Evolutionary conservation across 2,888 invertebrate species (phyloP).

Genomic region (Ceriagrion tenellum): DNA sequence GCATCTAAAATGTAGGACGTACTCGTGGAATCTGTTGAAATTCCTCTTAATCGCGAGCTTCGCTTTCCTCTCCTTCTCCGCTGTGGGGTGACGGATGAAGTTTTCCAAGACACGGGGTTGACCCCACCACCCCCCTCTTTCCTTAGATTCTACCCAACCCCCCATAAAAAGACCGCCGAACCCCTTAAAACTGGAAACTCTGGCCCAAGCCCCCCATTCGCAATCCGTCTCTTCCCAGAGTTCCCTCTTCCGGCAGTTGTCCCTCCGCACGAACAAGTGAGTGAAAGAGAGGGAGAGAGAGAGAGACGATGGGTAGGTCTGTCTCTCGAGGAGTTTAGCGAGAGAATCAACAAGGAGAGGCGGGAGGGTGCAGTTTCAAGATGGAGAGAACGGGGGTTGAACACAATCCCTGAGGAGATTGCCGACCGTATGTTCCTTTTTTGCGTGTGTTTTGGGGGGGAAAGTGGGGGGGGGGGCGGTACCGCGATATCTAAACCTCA

Average conservation of each 20-base stretch:
- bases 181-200: neutral
- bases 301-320: neutral
- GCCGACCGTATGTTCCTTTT: neutral
- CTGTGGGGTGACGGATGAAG: neutral
- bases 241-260: conserved; percentile 31
- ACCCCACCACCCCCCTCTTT: neutral
- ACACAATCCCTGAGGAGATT: neutral
- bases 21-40: too few relatives aligned
- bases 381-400: neutral
- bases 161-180: neutral
- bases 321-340: neutral
- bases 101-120: neutral
- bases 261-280: neutral
- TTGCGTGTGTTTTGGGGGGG: too few relatives aligned
- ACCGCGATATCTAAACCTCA: neutral
- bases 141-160: neutral
- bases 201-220: neutral
- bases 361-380: neutral
- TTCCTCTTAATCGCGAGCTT: too few relatives aligned
- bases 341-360: neutral
- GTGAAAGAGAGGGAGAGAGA: neutral
- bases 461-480: too few relatives aligned
- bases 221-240: neutral
- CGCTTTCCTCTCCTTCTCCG: neutral
- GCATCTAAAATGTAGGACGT: too few relatives aligned